Evolutionary conservation across 1,140 invertebrate species (phyloP).

Genomic region (Apis cerana): DNA sequence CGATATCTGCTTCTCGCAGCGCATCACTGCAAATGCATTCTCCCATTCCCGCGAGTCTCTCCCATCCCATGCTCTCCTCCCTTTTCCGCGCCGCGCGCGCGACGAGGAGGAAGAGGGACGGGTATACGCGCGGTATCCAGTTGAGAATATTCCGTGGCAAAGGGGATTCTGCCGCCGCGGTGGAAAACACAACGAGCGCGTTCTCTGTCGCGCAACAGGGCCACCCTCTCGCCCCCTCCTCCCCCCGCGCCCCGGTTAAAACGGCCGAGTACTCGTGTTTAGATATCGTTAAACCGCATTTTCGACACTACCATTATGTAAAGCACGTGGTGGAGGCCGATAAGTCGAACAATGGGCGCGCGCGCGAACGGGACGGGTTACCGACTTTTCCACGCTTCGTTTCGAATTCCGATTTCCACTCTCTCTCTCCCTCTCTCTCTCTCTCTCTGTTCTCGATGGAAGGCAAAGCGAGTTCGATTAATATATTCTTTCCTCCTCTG

Average conservation of each 20-base stretch:
- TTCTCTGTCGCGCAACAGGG: conserved; percentile 47
- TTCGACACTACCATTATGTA: conserved; percentile 78
- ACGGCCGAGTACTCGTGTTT: conserved; percentile 72
- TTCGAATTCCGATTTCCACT: no score
- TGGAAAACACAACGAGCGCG: conserved; percentile 52
- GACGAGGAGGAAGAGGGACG: not conserved
- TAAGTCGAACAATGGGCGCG: conserved; percentile 78
- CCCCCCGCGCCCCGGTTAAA: conserved; percentile 50
- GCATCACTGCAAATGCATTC: conserved; percentile 41
- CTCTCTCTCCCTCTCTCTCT: not conserved
- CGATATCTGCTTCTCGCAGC: conserved; percentile 75
- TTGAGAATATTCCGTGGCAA: conserved; percentile 53
- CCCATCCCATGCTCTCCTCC: not conserved
- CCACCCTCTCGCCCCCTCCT: conserved; percentile 22
- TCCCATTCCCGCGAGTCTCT: conserved; percentile 24
- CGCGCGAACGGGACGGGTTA: conserved; percentile 45
- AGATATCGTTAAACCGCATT: conserved; percentile 78
- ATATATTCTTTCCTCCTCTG: no score
- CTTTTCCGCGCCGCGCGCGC: not conserved
- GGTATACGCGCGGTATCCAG: conserved; percentile 45
- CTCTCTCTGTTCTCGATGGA: no score
- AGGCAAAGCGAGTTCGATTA: no score
- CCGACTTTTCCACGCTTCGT: conserved; percentile 36
- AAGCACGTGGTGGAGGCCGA: conserved; percentile 76
- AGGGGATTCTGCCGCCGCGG: conserved; percentile 47